Evolutionary conservation across 1,140 invertebrate species (phyloP).

Genomic region (Zeugodacus cucurbitae): DNA sequence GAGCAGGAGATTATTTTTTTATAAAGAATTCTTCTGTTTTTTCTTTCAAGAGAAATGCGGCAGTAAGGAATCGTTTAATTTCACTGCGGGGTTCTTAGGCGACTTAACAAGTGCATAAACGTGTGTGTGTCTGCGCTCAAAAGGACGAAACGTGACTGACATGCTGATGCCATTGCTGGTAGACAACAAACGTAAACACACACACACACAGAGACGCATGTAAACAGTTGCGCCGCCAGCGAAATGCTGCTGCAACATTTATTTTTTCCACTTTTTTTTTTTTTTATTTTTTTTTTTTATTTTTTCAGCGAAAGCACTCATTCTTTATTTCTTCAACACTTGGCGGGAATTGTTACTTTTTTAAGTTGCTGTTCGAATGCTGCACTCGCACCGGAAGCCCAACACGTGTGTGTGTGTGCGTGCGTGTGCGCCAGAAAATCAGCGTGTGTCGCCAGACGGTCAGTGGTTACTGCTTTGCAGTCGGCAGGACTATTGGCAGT

Average conservation of each 20-base stretch:
- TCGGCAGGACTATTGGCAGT: background rate
- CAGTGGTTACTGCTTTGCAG: constrained; percentile 4
- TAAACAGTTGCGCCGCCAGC: background rate
- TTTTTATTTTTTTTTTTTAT: background rate
- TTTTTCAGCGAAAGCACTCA: background rate
- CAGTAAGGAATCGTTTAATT: background rate
- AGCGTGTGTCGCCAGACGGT: constrained; percentile 17
- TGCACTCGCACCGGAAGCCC: background rate
- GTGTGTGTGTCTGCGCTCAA: background rate
- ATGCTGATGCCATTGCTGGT: constrained; percentile 10
- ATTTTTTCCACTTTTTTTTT: background rate
- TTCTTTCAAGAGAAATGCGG: background rate
- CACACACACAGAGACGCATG: background rate
- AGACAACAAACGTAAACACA: background rate
- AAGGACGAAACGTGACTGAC: constrained; percentile 31
- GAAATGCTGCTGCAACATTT: background rate
- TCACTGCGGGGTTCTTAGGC: background rate
- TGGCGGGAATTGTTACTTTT: background rate
- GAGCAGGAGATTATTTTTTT: background rate
- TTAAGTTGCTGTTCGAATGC: background rate
- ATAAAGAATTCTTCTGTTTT: background rate
- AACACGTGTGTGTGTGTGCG: background rate
- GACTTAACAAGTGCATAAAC: background rate
- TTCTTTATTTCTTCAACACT: constrained; percentile 12
- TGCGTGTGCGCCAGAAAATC: background rate